Evolutionary conservation across 2,888 invertebrate genomes (phyloP), one percentile per base, ranked within the genome.

Genomic region (Neoascia interrupta): DNA sequence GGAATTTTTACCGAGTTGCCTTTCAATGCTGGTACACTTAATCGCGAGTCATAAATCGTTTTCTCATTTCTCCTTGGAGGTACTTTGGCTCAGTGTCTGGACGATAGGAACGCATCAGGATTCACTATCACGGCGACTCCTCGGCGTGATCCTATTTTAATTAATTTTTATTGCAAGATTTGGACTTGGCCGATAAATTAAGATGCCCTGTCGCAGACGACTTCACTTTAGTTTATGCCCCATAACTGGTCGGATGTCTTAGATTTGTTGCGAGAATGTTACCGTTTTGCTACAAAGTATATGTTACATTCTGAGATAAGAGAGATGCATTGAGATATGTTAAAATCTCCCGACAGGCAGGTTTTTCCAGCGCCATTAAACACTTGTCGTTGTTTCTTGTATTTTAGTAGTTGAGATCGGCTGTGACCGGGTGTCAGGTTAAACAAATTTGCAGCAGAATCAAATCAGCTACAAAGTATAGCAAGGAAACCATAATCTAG

Each of bases 21-120:
- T 31, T 31, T 31, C n/a, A n/a, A 31, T 21, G 28, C 47, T 56
- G 51, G 43, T 66, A n/a, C 31, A 73, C 66, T 73, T 76, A 72
- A 79, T 79, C 79, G 54, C 66, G 47, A 49, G 66, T 51, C 66
- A 73, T 79, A 79, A 79, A 79, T 73, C 72, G 79, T 66, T 39
- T 49, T 53, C 41, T 56, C 23, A 51, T n/a, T n/a, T n/a, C n/a
- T n/a, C n/a, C n/a, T n/a, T n/a, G n/a, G 75, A 63, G 43, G 51
- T 34, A 51, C 18, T 34, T 34, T 8, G 10, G 36, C 13, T n/a
- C 13, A 15, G 21, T 19, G 51, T 21, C 26, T 11, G 8, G 10
- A n/a, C 16, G 31, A 47, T 39, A 58, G 43, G 39, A 45, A 61
- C 54, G 31, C 13, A 16, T 23, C 18, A 39, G 26, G 66, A 49